Percentiles rank a stretch among this genome's conserved stretches.
phyloP scores from a whole-genome alignment of 2,888 invertebrate species.

The Stegophylla sp. region DNA sequence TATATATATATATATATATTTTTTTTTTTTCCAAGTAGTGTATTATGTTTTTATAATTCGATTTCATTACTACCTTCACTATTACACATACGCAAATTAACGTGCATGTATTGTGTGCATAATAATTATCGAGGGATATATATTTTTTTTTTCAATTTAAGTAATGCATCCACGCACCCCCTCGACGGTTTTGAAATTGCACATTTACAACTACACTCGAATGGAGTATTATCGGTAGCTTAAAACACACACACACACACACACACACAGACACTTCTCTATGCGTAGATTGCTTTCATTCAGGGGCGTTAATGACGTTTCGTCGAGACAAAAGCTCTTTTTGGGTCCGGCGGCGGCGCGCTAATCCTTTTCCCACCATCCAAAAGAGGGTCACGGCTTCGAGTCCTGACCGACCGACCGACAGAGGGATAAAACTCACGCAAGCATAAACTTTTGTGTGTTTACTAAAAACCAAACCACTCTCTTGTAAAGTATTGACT shows the following conservation, averaged over 20 bases:
- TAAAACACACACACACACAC: conserved; percentile 14
- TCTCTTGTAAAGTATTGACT: conserved; percentile 12
- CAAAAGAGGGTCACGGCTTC: conserved; percentile 29
- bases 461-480: conserved; percentile 21
- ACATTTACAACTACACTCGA: conserved; percentile 28
- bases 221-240: conserved; percentile 44
- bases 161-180: background rate
- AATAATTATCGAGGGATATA: background rate
- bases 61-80: no score
- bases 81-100: no score
- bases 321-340: conserved; percentile 54
- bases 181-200: conserved; percentile 22
- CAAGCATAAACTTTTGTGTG: conserved; percentile 29
- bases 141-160: conserved; percentile 11
- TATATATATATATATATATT: no score
- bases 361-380: conserved; percentile 46
- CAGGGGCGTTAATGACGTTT: conserved; percentile 55
- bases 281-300: conserved; percentile 36
- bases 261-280: conserved; percentile 19
- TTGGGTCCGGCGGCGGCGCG: conserved; percentile 36
- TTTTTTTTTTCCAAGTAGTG: no score
- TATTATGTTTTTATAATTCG: no score
- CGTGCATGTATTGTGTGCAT: no score
- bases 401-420: conserved; percentile 8
- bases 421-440: conserved; percentile 28